These are phyloP conservation scores for Semnornis frantzii DNA, from an alignment of 2,113 vertebrate genomes.

Conservation along the genomic window DNA sequence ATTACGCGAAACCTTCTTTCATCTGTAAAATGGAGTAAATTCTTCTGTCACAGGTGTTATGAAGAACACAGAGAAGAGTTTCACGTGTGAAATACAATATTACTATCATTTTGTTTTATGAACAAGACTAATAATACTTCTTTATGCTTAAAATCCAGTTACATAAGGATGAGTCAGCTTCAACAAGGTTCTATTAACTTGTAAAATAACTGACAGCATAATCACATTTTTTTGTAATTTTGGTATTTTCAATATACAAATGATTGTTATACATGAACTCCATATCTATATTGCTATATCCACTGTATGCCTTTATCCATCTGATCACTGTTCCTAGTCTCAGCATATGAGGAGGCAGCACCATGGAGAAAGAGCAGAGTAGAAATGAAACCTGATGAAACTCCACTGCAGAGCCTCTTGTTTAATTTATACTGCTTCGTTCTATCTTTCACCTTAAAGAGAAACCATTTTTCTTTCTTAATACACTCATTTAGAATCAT, in stretches of 20 bases:
- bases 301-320: neutral
- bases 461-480: neutral
- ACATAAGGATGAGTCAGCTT: neutral
- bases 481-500: neutral
- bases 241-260: neutral
- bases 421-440: neutral
- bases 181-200: neutral
- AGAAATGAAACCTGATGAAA: neutral
- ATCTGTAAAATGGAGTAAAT: neutral
- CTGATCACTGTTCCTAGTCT: neutral
- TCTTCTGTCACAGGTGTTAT: neutral
- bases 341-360: neutral
- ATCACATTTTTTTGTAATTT: neutral
- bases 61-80: neutral
- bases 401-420: neutral
- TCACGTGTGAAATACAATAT: neutral
- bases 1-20: neutral
- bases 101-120: neutral
- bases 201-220: neutral
- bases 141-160: neutral
- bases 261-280: neutral
- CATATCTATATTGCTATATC: neutral
- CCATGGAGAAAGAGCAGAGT: neutral
- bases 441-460: neutral
- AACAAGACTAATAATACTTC: neutral